Evolutionary conservation across 1,140 invertebrate species (phyloP).

Genomic region (Halictus rubicundus): DNA sequence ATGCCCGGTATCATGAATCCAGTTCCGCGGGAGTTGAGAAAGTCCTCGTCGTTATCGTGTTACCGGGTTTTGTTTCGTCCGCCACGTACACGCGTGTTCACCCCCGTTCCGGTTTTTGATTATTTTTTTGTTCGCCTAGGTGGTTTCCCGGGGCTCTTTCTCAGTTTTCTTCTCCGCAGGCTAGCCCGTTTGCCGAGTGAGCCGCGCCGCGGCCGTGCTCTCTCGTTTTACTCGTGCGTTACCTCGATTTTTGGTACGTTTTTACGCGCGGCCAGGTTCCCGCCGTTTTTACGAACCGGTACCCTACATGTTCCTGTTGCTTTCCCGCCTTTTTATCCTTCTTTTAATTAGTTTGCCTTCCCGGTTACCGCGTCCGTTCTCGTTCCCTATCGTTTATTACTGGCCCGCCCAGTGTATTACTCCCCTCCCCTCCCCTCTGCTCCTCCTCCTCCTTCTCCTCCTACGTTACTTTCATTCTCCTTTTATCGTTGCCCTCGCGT

Average conservation of each 20-base stretch:
- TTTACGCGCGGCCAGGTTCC: neutral
- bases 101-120: no score
- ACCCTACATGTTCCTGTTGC: neutral
- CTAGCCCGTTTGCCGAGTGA: neutral
- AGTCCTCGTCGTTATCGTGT: neutral
- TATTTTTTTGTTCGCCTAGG: neutral
- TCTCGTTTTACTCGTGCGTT: neutral
- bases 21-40: neutral
- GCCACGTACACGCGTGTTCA: no score
- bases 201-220: neutral
- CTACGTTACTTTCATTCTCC: neutral
- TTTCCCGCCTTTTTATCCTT: neutral
- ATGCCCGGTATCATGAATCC: neutral
- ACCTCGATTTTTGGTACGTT: constrained; percentile 23
- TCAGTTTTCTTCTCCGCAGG: neutral
- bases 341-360: constrained; percentile 28
- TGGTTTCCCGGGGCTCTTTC: constrained; percentile 1
- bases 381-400: neutral
- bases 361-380: neutral
- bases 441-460: no score
- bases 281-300: neutral
- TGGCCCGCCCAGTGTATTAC: neutral
- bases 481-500: neutral
- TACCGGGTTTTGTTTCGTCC: neutral
- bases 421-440: no score